Percentiles rank a stretch among this genome's conserved stretches.
Evolutionary conservation across 2,113 vertebrate genomes (phyloP).

Genomic region (Sceloporus tristichus): DNA sequence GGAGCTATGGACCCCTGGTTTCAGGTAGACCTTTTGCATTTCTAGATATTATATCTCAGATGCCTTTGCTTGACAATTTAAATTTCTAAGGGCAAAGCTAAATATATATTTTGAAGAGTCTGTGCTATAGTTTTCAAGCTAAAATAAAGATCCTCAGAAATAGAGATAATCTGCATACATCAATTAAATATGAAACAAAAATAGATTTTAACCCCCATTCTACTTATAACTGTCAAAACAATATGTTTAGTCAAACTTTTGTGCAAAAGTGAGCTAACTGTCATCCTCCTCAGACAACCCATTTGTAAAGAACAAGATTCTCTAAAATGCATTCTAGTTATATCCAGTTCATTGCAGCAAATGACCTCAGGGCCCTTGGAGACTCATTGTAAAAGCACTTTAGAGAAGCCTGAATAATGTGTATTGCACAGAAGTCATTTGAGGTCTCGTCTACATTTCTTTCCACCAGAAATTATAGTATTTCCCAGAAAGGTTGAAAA

Average conservation of each 20-base stretch:
- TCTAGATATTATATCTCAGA: neutral
- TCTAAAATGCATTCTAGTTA: slow-evolving; percentile 66
- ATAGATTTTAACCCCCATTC: slow-evolving; percentile 42
- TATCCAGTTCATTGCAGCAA: slow-evolving; percentile 63
- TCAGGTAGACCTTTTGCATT: neutral
- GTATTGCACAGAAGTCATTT: slow-evolving; percentile 44
- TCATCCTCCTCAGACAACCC: slow-evolving; percentile 47
- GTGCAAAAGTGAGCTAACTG: slow-evolving; percentile 51
- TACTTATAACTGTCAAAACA: slow-evolving; percentile 69
- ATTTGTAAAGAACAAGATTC: slow-evolving; percentile 58
- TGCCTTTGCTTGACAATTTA: slow-evolving; percentile 2
- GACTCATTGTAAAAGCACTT: slow-evolving; percentile 68
- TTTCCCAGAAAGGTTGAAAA: slow-evolving; percentile 40
- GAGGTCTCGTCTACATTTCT: slow-evolving; percentile 46
- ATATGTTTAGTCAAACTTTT: slow-evolving; percentile 41
- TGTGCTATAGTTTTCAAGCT: slow-evolving; percentile 45
- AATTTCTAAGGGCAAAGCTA: slow-evolving; percentile 56
- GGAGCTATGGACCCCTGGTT: neutral
- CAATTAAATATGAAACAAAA: slow-evolving; percentile 65
- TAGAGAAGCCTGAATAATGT: slow-evolving; percentile 55
- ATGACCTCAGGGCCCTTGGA: slow-evolving; percentile 62
- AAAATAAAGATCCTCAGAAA: slow-evolving; percentile 28
- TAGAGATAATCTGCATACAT: slow-evolving; percentile 47
- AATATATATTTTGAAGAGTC: slow-evolving; percentile 31
- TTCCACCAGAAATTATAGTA: slow-evolving; percentile 45